Percentiles rank a stretch among this genome's conserved stretches.
Conservation (phyloP, 1,140 invertebrate genomes). For the Spodoptera frugiperda region DNA sequence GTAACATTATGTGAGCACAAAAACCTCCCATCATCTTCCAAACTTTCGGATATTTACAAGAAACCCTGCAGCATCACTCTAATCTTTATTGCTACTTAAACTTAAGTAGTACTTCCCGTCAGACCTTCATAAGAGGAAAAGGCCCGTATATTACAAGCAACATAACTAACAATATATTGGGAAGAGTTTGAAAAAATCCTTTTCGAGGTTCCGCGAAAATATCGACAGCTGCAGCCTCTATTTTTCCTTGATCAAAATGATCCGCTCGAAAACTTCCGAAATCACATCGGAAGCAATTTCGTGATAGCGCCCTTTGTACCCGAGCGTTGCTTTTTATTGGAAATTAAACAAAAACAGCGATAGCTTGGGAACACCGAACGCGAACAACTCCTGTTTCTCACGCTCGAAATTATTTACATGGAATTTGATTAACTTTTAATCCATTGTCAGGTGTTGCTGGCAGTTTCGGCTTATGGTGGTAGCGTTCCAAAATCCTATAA, state of each 20-base stretch:
- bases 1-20: neutral
- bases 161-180: conserved; percentile 1
- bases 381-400: neutral
- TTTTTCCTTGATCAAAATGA: conserved; percentile 28
- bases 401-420: conserved; percentile 9
- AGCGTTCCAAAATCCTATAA: neutral
- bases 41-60: neutral
- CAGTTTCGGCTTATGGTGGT: neutral
- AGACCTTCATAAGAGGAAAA: neutral
- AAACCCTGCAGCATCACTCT: neutral
- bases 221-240: conserved; percentile 19
- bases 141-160: conserved; percentile 4
- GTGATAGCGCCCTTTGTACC: conserved; percentile 3
- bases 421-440: conserved; percentile 26
- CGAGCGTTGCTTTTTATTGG: neutral
- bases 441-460: neutral
- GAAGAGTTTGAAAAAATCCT: conserved; percentile 12
- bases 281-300: conserved; percentile 33
- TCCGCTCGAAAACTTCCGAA: conserved; percentile 12
- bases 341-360: conserved; percentile 28
- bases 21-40: neutral
- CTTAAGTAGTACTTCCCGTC: conserved; percentile 11
- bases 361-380: neutral
- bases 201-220: neutral
- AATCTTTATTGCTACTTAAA: conserved; percentile 10